Conservation (phyloP, 92 coral and sea anemone genomes). For the Porites cylindrica region DNA sequence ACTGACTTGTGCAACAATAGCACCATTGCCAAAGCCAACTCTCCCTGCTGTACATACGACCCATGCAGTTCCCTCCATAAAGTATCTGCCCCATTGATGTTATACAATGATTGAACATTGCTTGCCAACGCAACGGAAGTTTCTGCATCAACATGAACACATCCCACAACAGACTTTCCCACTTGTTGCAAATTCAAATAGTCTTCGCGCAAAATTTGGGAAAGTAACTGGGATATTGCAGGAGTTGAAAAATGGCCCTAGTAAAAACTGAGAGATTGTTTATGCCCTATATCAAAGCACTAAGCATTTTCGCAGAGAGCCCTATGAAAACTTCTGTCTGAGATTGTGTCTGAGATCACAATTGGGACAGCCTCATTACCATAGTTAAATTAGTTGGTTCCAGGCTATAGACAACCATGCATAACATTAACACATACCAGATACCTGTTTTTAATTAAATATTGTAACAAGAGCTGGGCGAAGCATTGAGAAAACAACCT, state of each 20-base stretch:
- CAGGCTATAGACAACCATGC: too few relatives aligned
- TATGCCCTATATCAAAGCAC: constrained; percentile 38
- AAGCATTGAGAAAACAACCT: too few relatives aligned
- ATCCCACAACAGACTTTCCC: not conserved
- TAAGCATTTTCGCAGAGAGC: not conserved
- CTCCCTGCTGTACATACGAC: constrained; percentile 6
- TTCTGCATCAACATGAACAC: not conserved
- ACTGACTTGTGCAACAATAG: constrained; percentile 11
- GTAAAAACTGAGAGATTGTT: constrained; percentile 41
- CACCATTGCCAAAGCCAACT: constrained; percentile 11
- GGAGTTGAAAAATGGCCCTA: constrained; percentile 24
- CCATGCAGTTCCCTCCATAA: constrained; percentile 31
- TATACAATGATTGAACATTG: not conserved
- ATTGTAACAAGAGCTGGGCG: too few relatives aligned
- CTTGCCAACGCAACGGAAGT: not conserved
- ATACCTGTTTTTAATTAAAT: too few relatives aligned
- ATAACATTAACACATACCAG: too few relatives aligned
- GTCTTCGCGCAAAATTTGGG: constrained; percentile 4
- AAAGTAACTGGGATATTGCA: not conserved
- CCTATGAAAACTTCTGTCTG: too few relatives aligned
- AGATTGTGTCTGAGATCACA: too few relatives aligned
- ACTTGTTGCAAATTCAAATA: not conserved
- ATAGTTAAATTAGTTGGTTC: too few relatives aligned
- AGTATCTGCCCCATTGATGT: not conserved
- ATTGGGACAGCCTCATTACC: too few relatives aligned